phyloP scores from a whole-genome alignment of 2,113 vertebrate genomes.

The Ammospiza nelsoni region DNA sequence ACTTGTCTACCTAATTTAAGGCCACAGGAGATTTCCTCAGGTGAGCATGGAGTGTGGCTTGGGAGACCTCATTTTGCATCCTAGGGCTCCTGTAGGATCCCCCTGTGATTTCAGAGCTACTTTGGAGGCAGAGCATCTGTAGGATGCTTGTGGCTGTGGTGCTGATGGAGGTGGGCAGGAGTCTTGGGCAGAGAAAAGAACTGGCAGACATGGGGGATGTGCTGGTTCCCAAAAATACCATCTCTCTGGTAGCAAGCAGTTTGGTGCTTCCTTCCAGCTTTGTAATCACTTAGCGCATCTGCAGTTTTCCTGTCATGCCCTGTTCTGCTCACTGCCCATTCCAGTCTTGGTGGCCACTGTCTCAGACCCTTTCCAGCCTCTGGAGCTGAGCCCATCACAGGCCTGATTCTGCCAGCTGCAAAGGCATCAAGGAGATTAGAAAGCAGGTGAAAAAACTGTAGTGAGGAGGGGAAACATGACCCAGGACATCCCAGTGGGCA shows the following conservation, averaged over 20 bases:
- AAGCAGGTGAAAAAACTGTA: not conserved
- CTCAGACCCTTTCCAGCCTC: not conserved
- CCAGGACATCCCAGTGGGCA: not conserved
- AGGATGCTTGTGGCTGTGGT: not conserved
- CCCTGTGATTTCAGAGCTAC: not conserved
- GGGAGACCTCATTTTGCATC: not conserved
- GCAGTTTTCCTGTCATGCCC: accelerated
- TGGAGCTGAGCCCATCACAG: not conserved
- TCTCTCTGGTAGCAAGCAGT: not conserved
- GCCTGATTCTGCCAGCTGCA: not conserved
- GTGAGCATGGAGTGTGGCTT: not conserved
- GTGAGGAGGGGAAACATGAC: accelerated
- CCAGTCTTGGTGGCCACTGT: accelerated
- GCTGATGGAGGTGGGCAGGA: not conserved
- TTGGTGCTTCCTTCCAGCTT: accelerated
- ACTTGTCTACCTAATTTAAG: not conserved
- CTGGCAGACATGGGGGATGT: accelerated
- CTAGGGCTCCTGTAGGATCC: accelerated
- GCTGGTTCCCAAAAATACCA: not conserved
- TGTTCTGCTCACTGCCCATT: accelerated
- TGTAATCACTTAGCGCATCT: not conserved
- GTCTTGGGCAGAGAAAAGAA: not conserved
- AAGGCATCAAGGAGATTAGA: not conserved
- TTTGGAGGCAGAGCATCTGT: not conserved
- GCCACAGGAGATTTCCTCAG: not conserved